These are phyloP conservation scores for Drosophila albomicans DNA, from an alignment of 1,140 invertebrate species.

Conservation along the genomic window DNA sequence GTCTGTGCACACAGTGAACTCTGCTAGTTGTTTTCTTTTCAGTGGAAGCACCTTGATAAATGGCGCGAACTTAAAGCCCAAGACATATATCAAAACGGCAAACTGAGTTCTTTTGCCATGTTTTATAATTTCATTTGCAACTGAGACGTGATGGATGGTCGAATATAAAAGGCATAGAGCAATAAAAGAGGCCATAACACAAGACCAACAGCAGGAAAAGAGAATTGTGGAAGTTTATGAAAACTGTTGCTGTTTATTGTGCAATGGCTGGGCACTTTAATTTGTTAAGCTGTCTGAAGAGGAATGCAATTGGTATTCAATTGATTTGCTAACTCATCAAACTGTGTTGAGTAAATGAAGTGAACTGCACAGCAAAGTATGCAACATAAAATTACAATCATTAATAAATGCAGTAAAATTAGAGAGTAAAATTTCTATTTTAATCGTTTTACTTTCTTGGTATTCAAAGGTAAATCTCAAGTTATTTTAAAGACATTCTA, in stretches of 20 bases:
- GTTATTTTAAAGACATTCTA: not conserved
- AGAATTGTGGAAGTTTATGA: not conserved
- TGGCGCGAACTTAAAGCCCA: conserved; percentile 6
- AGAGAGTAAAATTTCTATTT: not conserved
- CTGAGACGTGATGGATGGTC: conserved; percentile 8
- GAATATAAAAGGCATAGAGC: not conserved
- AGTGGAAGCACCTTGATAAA: conserved; percentile 1
- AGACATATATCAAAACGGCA: conserved; percentile 7
- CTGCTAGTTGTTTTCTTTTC: conserved; percentile 2
- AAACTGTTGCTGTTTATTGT: not conserved
- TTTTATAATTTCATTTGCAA: conserved; percentile 21
- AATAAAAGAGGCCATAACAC: not conserved
- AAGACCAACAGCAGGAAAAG: not conserved
- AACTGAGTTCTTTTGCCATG: not conserved
- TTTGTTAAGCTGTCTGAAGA: not conserved
- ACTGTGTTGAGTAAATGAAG: not conserved
- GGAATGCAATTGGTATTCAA: not conserved
- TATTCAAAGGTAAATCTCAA: not conserved
- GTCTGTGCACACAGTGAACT: conserved; percentile 1
- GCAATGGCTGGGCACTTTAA: not conserved
- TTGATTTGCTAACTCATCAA: not conserved
- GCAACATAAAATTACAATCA: not conserved
- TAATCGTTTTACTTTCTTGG: not conserved
- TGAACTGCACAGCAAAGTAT: conserved; percentile 6
- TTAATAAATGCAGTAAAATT: no score